phyloP scores from a whole-genome alignment of 2,797 vertebrate genomes.

The Varecia variegata region DNA sequence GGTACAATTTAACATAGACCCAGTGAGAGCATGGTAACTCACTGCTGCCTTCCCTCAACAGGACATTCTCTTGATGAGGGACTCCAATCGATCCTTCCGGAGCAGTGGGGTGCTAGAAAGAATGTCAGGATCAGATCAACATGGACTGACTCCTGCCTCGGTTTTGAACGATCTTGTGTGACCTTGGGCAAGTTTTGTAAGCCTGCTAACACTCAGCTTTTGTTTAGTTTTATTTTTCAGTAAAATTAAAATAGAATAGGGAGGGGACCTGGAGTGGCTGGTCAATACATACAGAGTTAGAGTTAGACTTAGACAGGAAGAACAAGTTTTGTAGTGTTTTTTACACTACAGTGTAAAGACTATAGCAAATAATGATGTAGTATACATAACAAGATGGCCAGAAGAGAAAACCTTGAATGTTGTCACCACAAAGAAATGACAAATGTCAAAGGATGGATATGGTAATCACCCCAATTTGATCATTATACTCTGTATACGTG shows the following conservation, averaged over 20 bases:
- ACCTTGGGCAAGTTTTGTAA: not conserved
- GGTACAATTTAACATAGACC: not conserved
- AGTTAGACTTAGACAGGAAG: not conserved
- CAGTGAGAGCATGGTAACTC: not conserved
- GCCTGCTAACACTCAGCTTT: not conserved
- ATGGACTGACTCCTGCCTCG: not conserved
- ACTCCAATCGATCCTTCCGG: not conserved
- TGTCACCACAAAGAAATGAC: not conserved
- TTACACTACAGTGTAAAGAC: not conserved
- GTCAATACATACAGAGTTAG: not conserved
- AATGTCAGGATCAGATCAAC: not conserved
- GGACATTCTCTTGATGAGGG: not conserved
- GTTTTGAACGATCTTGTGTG: not conserved
- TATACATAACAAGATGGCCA: not conserved
- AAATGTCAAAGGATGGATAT: not conserved
- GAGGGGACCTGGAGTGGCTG: not conserved
- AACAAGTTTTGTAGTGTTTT: not conserved
- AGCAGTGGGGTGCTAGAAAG: not conserved
- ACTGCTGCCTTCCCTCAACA: not conserved
- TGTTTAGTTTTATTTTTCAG: constrained; percentile 43
- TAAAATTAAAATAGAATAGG: not conserved
- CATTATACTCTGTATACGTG: not conserved
- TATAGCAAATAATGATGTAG: not conserved
- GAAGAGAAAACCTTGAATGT: not conserved
- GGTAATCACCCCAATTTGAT: not conserved